Evolutionary conservation across 2,113 vertebrate species (phyloP).

Genomic region (Tragelaphus imberbis): DNA sequence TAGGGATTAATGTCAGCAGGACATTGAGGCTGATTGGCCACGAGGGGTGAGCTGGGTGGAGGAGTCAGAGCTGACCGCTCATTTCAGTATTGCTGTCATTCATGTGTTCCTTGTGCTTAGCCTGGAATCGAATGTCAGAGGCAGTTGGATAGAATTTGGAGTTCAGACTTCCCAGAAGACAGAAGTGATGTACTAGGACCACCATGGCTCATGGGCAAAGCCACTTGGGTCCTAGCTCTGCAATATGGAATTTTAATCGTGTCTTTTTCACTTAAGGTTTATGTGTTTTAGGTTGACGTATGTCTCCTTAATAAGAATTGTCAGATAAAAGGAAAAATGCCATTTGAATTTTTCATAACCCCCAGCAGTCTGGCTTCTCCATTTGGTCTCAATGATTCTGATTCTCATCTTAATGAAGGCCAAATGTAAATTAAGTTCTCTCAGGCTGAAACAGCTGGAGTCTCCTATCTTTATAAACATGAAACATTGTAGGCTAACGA

Average conservation of each 20-base stretch:
- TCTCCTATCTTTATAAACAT: slow-evolving; percentile 73
- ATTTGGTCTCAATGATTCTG: slow-evolving; percentile 75
- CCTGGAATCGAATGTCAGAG: neutral
- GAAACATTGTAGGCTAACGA: slow-evolving; percentile 62
- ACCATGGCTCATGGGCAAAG: neutral
- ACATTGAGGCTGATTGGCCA: neutral
- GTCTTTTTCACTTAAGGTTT: slow-evolving; percentile 59
- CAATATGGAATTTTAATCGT: slow-evolving; percentile 50
- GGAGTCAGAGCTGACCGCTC: neutral
- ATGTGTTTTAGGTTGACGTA: slow-evolving; percentile 55
- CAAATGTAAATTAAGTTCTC: slow-evolving; percentile 80
- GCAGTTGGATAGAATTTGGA: neutral
- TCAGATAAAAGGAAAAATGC: slow-evolving; percentile 77
- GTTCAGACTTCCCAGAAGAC: slow-evolving; percentile 9
- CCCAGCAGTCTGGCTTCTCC: slow-evolving; percentile 66
- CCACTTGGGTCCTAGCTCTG: neutral
- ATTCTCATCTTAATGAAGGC: slow-evolving; percentile 76
- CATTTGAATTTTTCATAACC: slow-evolving; percentile 75
- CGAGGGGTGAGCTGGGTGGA: neutral
- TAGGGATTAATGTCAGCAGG: neutral
- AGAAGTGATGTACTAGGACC: neutral
- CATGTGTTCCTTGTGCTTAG: neutral
- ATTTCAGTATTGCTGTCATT: neutral
- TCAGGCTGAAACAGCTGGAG: slow-evolving; percentile 75
- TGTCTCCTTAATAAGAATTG: slow-evolving; percentile 72